Evolutionary conservation across 2,797 vertebrate genomes (phyloP).

Genomic region (Cichlasoma orientale): DNA sequence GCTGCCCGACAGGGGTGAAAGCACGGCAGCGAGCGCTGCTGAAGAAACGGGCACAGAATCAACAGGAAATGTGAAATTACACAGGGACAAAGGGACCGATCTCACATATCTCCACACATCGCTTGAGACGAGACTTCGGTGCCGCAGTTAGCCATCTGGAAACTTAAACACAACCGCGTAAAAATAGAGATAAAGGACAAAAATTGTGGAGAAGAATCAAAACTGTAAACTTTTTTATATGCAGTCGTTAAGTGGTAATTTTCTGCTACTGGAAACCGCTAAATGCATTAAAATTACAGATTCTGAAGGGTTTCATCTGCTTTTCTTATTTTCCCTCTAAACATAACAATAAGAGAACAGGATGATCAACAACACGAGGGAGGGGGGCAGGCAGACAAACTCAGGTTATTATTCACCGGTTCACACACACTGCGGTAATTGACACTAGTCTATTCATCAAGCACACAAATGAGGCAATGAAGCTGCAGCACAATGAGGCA

Average conservation of each 20-base stretch:
- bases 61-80: conserved; percentile 50
- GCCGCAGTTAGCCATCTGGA: conserved; percentile 49
- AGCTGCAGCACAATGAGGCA: conserved; percentile 11
- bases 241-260: not conserved
- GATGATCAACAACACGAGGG: too few species aligned
- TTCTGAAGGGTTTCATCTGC: not conserved
- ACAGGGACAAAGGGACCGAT: not conserved
- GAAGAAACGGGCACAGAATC: conserved; percentile 17
- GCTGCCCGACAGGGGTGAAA: conserved; percentile 18
- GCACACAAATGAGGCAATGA: conserved; percentile 37
- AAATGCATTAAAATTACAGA: not conserved
- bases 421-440: conserved; percentile 18
- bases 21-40: conserved; percentile 10
- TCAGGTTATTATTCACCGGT: conserved; percentile 12
- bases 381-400: conserved; percentile 35
- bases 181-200: conserved; percentile 7
- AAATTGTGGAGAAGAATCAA: conserved; percentile 20
- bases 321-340: not conserved
- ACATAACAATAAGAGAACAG: not conserved
- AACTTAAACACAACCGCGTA: conserved; percentile 1
- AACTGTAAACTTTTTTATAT: not conserved
- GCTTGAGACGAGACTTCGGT: not conserved
- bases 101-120: not conserved
- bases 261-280: not conserved
- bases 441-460: conserved; percentile 51